These are phyloP conservation scores for Coptodon bakossiorum DNA, from an alignment of 2,113 vertebrate species.

Conservation along the genomic window DNA sequence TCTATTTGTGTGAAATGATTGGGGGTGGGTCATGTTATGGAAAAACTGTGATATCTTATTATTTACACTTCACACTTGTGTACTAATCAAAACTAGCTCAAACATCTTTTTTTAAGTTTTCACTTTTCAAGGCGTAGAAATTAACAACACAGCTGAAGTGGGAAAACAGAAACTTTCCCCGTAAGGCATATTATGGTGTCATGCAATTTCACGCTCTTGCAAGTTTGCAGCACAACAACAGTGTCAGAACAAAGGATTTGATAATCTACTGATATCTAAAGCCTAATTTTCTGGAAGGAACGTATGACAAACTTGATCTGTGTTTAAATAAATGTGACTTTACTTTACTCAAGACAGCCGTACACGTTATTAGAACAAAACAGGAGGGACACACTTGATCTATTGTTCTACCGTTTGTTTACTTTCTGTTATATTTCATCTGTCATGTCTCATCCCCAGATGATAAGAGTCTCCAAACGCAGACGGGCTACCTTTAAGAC, in stretches of 20 bases:
- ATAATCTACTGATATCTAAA: neutral
- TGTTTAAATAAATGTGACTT: neutral
- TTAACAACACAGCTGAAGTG: neutral
- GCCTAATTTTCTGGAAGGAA: neutral
- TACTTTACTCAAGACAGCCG: neutral
- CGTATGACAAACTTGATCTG: neutral
- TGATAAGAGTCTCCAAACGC: neutral
- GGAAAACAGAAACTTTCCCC: neutral
- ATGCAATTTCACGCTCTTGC: slow-evolving; percentile 14
- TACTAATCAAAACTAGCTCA: neutral
- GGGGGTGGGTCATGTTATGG: neutral
- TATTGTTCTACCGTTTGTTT: neutral
- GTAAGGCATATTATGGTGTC: neutral
- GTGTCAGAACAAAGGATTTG: neutral
- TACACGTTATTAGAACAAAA: neutral
- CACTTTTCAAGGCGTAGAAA: neutral
- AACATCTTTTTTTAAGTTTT: neutral
- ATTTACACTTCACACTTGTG: neutral
- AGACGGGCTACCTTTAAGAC: neutral
- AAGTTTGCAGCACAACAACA: neutral
- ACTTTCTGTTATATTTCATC: neutral
- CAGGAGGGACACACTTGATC: neutral
- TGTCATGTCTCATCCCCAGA: neutral
- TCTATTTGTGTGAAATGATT: neutral
- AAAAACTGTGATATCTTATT: neutral